Conservation (phyloP, 1,140 invertebrate species). For the Hormaphis cornu region DNA sequence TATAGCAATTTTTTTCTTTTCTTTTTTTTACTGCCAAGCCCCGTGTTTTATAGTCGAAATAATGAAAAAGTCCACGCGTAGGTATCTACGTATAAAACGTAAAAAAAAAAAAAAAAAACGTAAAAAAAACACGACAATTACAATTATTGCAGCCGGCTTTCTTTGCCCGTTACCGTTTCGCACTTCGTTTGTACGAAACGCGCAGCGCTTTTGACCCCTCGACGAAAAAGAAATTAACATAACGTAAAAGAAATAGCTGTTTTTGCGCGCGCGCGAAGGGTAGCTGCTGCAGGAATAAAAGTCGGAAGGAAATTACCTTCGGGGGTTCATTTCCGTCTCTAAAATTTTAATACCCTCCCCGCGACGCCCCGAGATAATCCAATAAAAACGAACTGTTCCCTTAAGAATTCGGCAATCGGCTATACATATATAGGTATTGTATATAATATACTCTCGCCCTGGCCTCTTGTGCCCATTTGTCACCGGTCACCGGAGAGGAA, state of each 20-base stretch:
- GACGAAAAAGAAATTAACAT: conserved; percentile 32
- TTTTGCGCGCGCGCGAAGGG: conserved; percentile 22
- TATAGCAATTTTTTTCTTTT: background rate
- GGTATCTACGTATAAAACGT: conserved; percentile 22
- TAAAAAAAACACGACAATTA: conserved; percentile 28
- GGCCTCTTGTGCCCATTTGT: conserved; percentile 26
- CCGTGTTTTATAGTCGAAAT: conserved; percentile 27
- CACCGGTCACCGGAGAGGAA: conserved; percentile 29
- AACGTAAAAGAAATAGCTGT: conserved; percentile 33
- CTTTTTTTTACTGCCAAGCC: conserved; percentile 4
- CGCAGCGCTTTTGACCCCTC: conserved; percentile 15
- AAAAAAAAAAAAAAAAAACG: too few relatives aligned
- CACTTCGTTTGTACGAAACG: conserved; percentile 10
- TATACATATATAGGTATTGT: background rate
- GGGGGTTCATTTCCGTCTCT: conserved; percentile 29
- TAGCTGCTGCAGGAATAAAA: conserved; percentile 21
- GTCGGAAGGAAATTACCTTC: conserved; percentile 32
- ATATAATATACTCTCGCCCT: background rate
- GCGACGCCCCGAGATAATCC: conserved; percentile 12
- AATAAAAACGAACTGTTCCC: conserved; percentile 33
- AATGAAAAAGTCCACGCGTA: conserved; percentile 27
- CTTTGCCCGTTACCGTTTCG: conserved; percentile 16
- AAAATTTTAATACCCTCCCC: conserved; percentile 31
- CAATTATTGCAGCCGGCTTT: conserved; percentile 18
- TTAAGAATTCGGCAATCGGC: conserved; percentile 31